These are phyloP conservation scores for Plotosus lineatus DNA, from an alignment of 2,113 vertebrate genomes.

Conservation along the genomic window DNA sequence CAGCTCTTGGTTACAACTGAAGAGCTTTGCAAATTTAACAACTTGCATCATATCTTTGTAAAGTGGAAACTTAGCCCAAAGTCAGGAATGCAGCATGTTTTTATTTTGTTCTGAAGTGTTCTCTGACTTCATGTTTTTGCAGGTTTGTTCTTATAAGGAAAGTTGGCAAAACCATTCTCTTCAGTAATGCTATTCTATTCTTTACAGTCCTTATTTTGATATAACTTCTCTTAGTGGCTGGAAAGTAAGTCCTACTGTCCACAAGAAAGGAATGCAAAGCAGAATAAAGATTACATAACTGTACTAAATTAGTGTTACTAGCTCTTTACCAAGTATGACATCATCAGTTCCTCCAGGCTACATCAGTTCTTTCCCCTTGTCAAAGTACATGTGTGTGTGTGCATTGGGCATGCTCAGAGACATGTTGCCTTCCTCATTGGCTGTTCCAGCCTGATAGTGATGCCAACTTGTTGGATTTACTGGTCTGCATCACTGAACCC, in stretches of 20 bases:
- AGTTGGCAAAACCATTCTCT: background rate
- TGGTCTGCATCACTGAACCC: no score
- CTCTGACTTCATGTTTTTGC: background rate
- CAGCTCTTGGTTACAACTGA: background rate
- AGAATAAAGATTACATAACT: background rate
- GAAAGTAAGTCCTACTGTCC: background rate
- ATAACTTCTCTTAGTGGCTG: background rate
- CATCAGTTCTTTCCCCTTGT: no score
- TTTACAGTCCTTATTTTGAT: background rate
- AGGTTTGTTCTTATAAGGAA: background rate
- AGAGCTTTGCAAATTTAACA: slow-evolving; percentile 5
- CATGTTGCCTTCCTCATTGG: no score
- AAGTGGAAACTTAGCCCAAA: background rate
- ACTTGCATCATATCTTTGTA: background rate
- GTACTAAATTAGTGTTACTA: no score
- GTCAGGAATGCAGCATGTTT: background rate
- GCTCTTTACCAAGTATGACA: no score
- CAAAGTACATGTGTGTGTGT: no score
- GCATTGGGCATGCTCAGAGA: no score
- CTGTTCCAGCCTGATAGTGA: no score
- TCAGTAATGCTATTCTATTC: background rate
- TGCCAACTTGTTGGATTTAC: no score
- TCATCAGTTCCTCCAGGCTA: no score
- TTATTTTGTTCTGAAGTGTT: background rate
- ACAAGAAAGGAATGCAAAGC: background rate